Evolutionary conservation across 2,888 invertebrate species (phyloP), one percentile per base, ranked within the genome.

Genomic region (Epistrophe eligans): DNA sequence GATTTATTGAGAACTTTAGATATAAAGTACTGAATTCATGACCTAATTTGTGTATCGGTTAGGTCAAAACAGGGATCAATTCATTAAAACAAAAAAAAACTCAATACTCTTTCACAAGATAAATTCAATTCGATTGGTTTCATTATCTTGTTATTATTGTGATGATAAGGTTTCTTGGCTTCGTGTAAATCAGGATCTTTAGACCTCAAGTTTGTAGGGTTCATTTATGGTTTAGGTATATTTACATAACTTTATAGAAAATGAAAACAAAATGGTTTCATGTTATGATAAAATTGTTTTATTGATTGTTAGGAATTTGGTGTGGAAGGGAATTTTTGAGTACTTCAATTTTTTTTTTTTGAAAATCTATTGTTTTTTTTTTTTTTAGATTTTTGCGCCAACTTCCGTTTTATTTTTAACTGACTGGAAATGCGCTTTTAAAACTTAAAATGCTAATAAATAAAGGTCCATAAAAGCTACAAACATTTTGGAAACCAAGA

Each of bases 1-100:
- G 71, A 85, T 77, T 85, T 64, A 74, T 82, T 64, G 60, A 13
- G 70, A 70, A 85, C 62, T 74, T 81, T 32, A 55, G 28, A 9
- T 9, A 55, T 77, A 67, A 50, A 13, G 50, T 70, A 48, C 73
- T 52, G n/a, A 38, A 40, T 55, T 66, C 62, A 81, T 74, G 73
- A 17, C 24, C 77, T 81, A 72, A 79, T 77, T 74, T 71, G 60
- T 45, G 15, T 55, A 40, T 35, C 6, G 35, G 17, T 38, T 8
- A 9, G 60, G 40, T 24, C 58, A 32, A 77, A 28, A 73, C 40
- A 62, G 32, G 76, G 71, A 72, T 72, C 66, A 70, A 77, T 77
- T 79, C 71, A 72, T 79, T 79, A 15, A 74, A 64, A 24, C 60
- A 76, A 57, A 35, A 45, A 70, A 71, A 50, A 45, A 76, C 45